A percentile compares a stretch with the other conserved stretches of the same genome.
Evolutionary conservation across 2,797 vertebrate species (phyloP).

Genomic region (Ambastaia sidthimunki): DNA sequence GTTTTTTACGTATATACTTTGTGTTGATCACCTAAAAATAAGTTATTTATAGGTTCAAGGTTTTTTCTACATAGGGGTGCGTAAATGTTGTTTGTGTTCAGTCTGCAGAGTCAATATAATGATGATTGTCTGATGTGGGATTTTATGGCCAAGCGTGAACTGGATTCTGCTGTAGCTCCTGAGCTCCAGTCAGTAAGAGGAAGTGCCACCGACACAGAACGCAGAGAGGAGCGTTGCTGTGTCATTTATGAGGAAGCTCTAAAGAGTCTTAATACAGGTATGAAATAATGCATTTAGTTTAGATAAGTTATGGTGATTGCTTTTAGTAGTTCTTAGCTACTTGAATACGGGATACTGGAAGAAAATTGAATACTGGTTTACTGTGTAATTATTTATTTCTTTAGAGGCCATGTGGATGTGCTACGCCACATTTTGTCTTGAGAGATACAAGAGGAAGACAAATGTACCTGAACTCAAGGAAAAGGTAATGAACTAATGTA

Average conservation of each 20-base stretch:
- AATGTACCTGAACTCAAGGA: constrained; percentile 84
- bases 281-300: neutral
- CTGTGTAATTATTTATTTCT: neutral
- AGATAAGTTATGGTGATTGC: neutral
- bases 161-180: constrained; percentile 74
- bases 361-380: neutral
- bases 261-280: constrained; percentile 83
- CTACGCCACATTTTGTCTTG: constrained; percentile 86
- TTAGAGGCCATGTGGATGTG: constrained; percentile 91
- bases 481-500: constrained; percentile 75
- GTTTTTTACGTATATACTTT: neutral
- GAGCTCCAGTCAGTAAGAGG: constrained; percentile 78
- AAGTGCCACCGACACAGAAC: constrained; percentile 77
- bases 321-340: neutral
- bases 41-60: neutral
- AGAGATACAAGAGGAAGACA: constrained; percentile 88
- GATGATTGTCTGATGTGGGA: constrained; percentile 89
- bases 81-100: constrained; percentile 59
- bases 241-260: constrained; percentile 90
- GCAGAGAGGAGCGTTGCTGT: constrained; percentile 85
- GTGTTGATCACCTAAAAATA: neutral
- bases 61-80: neutral
- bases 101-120: constrained; percentile 82
- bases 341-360: no score
- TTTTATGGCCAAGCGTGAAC: constrained; percentile 88